These are phyloP conservation scores for Eremobia ochroleuca DNA, from an alignment of 2,888 invertebrate species.

Conservation along the genomic window DNA sequence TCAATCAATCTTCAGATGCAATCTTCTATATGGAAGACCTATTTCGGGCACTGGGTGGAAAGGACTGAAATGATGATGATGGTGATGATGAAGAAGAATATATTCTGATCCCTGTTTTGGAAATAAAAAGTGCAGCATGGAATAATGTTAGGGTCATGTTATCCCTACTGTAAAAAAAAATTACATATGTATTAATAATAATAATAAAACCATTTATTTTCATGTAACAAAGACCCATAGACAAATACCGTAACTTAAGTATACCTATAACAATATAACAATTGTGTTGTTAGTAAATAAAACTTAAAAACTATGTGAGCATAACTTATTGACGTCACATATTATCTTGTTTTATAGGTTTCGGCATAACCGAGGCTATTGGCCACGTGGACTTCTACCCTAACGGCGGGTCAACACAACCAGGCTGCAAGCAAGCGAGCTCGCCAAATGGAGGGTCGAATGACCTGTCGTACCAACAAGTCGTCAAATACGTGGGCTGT, in stretches of 20 bases:
- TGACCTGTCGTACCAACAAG: constrained; percentile 80
- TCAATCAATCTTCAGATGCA: too few species aligned
- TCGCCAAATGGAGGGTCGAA: constrained; percentile 69
- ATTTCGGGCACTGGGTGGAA: background rate
- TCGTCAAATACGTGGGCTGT: constrained; percentile 94
- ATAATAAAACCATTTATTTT: too few species aligned
- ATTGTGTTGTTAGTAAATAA: too few species aligned
- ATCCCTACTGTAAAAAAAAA: background rate
- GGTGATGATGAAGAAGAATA: background rate
- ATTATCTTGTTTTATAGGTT: constrained; percentile 80
- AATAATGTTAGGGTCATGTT: background rate
- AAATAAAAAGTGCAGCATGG: background rate
- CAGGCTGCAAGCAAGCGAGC: constrained; percentile 82
- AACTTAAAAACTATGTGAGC: too few species aligned
- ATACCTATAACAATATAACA: too few species aligned
- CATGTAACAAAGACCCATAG: too few species aligned
- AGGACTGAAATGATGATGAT: background rate
- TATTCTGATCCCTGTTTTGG: background rate
- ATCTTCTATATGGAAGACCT: background rate
- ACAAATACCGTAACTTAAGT: too few species aligned
- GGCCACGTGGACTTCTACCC: constrained; percentile 98
- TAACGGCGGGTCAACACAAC: constrained; percentile 95
- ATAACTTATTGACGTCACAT: background rate
- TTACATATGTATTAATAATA: too few species aligned
- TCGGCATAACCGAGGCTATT: constrained; percentile 95